Percentiles rank a stretch among this genome's conserved stretches.
Conservation (phyloP, 2,113 vertebrate genomes). For the Ceyx margarethae region DNA sequence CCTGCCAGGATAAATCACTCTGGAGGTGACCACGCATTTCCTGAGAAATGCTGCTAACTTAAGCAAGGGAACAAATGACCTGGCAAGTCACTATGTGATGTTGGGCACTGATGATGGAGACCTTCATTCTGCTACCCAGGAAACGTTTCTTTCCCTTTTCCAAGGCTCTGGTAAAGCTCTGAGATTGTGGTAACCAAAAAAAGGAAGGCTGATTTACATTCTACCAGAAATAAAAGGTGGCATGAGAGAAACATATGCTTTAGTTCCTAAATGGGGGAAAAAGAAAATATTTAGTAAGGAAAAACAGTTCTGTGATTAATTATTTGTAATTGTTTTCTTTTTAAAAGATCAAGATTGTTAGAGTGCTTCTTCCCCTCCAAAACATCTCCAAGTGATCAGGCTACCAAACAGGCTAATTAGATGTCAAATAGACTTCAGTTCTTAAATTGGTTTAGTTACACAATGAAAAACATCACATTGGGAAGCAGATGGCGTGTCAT, state of each 20-base stretch:
- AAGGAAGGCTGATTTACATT: constrained; percentile 2
- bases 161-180: neutral
- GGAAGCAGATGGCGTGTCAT: constrained; percentile 62
- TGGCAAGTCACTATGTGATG: accelerated
- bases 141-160: neutral
- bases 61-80: neutral
- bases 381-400: constrained; percentile 56
- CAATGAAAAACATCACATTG: constrained; percentile 64
- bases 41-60: neutral
- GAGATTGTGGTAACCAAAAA: neutral
- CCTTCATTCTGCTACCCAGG: neutral
- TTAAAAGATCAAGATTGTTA: constrained; percentile 44
- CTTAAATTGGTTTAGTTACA: constrained; percentile 61
- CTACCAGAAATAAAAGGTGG: constrained; percentile 21
- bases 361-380: constrained; percentile 4
- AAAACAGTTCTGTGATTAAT: constrained; percentile 54
- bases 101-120: neutral
- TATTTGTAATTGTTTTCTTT: constrained; percentile 59
- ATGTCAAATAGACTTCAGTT: constrained; percentile 65
- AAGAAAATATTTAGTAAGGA: constrained; percentile 39
- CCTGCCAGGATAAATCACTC: constrained; percentile 33
- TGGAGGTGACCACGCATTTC: neutral
- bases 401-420: constrained; percentile 64
- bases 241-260: constrained; percentile 39
- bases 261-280: neutral